A percentile compares a stretch with the other conserved stretches of the same genome.
Evolutionary conservation across 2,888 invertebrate genomes (phyloP).

Genomic region (Catonia carolina): DNA sequence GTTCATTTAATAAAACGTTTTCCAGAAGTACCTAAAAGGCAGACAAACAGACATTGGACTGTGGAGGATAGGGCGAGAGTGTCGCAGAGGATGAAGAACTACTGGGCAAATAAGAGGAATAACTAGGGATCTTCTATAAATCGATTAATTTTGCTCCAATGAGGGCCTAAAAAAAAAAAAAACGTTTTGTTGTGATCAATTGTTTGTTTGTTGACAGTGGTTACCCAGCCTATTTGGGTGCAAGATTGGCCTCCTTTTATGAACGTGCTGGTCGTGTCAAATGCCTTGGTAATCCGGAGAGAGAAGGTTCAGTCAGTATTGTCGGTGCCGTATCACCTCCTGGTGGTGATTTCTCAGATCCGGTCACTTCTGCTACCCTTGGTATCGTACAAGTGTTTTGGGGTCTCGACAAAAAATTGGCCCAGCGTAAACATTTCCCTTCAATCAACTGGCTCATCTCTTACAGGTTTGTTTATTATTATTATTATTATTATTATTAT

Average conservation of each 20-base stretch:
- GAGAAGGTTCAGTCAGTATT: constrained; percentile 98
- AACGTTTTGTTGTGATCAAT: too few species aligned
- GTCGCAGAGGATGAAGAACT: too few species aligned
- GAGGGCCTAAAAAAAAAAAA: too few species aligned
- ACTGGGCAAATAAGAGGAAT: too few species aligned
- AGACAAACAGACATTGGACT: too few species aligned
- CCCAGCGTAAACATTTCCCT: constrained; percentile 99
- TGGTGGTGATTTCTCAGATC: constrained; percentile 99
- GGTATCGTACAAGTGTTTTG: constrained; percentile 99
- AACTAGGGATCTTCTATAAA: too few species aligned
- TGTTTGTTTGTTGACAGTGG: too few species aligned
- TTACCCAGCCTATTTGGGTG: constrained; percentile 98
- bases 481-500: constrained; percentile 11
- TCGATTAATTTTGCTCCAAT: too few species aligned
- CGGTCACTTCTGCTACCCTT: constrained; percentile 97
- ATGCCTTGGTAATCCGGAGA: constrained; percentile 94
- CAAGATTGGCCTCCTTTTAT: constrained; percentile 97
- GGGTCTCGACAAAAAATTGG: constrained; percentile 98
- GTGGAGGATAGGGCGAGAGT: too few species aligned
- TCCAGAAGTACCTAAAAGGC: too few species aligned
- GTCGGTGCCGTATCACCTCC: constrained; percentile 99
- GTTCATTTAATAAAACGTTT: too few species aligned
- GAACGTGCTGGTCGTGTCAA: constrained; percentile 97
- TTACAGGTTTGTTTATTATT: constrained; percentile 52
- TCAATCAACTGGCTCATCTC: constrained; percentile 99